phyloP scores from a whole-genome alignment of 2,113 vertebrate species.

The Sinocyclocheilus rhinocerous region DNA sequence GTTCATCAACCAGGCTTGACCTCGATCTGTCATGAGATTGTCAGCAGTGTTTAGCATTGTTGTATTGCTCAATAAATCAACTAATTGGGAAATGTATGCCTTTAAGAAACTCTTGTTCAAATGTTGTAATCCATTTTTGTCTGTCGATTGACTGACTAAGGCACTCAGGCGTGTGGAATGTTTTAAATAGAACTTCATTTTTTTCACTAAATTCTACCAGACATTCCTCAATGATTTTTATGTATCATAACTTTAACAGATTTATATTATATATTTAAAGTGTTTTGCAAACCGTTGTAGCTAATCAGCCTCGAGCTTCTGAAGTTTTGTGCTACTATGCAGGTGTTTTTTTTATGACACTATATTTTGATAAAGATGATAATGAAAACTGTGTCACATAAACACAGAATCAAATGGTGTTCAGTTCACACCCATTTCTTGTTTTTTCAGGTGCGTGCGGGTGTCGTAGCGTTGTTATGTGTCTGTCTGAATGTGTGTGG shows the following conservation, averaged over 20 bases:
- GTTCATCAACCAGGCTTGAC: not conserved
- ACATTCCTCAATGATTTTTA: not conserved
- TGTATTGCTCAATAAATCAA: not conserved
- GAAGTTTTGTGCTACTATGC: not conserved
- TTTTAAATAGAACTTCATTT: not conserved
- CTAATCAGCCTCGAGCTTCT: not conserved
- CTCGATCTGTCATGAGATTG: not conserved
- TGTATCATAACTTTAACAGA: not conserved
- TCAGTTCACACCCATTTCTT: conserved; percentile 14
- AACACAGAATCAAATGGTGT: not conserved
- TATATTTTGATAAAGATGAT: not conserved
- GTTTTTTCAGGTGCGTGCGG: conserved; percentile 52
- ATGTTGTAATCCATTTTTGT: not conserved
- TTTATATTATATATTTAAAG: not conserved
- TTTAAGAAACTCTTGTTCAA: not conserved
- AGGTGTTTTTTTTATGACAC: not conserved
- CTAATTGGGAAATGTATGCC: not conserved
- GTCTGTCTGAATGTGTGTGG: conserved; percentile 61
- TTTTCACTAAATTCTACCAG: not conserved
- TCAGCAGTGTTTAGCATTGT: not conserved
- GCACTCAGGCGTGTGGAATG: not conserved
- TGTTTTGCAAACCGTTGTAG: not conserved
- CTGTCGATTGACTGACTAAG: not conserved
- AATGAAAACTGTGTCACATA: not conserved
- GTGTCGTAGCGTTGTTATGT: conserved; percentile 51